Base-by-base conservation (phyloP, 2,113 vertebrate genomes). In the Phylloscopus whistleri region DNA sequence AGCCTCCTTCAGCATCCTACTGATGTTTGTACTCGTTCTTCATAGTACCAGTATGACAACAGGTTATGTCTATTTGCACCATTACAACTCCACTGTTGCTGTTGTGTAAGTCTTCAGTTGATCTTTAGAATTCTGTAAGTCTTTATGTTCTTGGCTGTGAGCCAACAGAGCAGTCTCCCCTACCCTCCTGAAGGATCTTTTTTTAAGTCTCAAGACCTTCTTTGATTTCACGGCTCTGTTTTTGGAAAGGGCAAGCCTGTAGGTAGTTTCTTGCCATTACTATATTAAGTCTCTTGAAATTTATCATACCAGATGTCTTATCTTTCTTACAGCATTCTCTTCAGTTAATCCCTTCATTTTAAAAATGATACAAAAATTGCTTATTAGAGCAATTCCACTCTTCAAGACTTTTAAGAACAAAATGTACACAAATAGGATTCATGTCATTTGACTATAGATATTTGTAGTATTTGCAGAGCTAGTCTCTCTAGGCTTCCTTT, bases 231-330 rank as follows among this genome's bases (percentile, higher is more conserved):
- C 60, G 18, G 46, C 23, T 88, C 43, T 70, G 14, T 55, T 81
- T 91, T 64, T 48, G 19, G 62, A 91, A 93, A 94, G 63, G 39
- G 33, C 66, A 94, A 84, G 37, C 13, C 41, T 91, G 43, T 75
- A 84, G 52, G 74, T 72, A 93, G 60, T 62, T 91, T 87, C 62
- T 85, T 89, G 69, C 22, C 44, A 68, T 72, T 85, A 59, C 56
- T 89, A 63, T 74, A 94, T 84, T 67, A 83, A 93, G 55, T 69
- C 7, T 73, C 53, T 84, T 58, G 60, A 94, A 96, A 89, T 87
- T 63, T 81, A 70, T 86, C 17, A 2, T 74, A 84, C 35, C 69
- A 81, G 48, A 79, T 89, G 77, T 56, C 89, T 81, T 70, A 52
- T 84, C 83, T 91, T 69, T 75, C 56, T 75, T 60, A 60, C 0